Evolutionary conservation across 2,797 vertebrate genomes (phyloP), one percentile per base, ranked within the genome.

Genomic region (Hafferia zeledoni): DNA sequence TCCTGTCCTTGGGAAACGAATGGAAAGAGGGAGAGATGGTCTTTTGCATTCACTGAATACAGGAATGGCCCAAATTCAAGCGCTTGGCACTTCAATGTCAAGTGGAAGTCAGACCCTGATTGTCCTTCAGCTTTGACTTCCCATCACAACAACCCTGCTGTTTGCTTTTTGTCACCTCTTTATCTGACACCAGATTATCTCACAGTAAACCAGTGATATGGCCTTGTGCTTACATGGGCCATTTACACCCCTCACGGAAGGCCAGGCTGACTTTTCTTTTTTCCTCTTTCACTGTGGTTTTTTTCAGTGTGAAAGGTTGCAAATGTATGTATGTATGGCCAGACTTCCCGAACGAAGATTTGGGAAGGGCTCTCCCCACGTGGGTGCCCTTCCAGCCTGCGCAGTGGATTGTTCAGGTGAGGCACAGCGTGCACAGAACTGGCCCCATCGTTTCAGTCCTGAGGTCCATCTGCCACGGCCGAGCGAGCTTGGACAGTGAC

Each of bases 31-130:
- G 24, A 83, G 10, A 83, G 30, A 56, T 53, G 67, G 53, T 59
- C 39, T 64, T 19, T 59, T 83, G 59, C 41, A 63, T 83, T 57
- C 49, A 69, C 13, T 46, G 47, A 22, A 89, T 63, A 81, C n/a
- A 82, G 53, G 91, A 88, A 87, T 33, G 49, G 59, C 39, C 79
- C 79, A 83, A 69, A 92, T 93, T 60, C 63, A 92, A 61, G 31
- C 33, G 22, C 27, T 43, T 27, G 25, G 56, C 52, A 59, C 69
- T 43, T 55, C 35, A 7, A 3, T 70, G 39, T 79, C 59, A 49
- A 86, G 71, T 13, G 57, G 50, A 91, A 76, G 19, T 83, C 47
- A 75, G 69, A 70, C 37, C 35, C 59, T 56, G 55, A 41, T 50
- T 33, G 50, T 77, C 35, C 52, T 92, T 94, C 59, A 76, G 6